A percentile compares a stretch with the other conserved stretches of the same genome.
Conservation (phyloP, 2,113 vertebrate species). For the Indicator indicator region DNA sequence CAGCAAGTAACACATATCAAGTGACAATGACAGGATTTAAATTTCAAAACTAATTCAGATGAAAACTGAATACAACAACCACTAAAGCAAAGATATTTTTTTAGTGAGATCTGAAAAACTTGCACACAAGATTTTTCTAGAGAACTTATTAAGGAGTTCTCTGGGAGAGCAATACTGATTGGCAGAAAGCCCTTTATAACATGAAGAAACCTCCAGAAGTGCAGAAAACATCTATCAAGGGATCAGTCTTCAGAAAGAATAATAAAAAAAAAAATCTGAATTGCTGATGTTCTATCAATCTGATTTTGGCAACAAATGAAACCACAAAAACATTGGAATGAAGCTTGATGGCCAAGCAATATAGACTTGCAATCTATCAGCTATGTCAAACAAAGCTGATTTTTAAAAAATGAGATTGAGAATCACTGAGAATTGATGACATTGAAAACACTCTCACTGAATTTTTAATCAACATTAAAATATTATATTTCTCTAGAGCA, state of each 20-base stretch:
- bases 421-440: not conserved
- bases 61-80: not conserved
- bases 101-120: not conserved
- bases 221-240: not conserved
- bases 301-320: not conserved
- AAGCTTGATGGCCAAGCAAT: not conserved
- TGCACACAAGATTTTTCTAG: not conserved
- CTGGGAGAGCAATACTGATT: not conserved
- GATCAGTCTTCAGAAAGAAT: not conserved
- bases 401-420: not conserved
- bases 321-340: not conserved
- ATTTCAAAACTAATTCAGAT: not conserved
- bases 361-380: not conserved
- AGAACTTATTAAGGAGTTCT: not conserved
- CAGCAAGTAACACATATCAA: not conserved
- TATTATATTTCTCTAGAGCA: not conserved
- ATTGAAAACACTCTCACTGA: not conserved
- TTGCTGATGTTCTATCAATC: not conserved
- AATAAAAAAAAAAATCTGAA: not conserved
- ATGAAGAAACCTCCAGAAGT: not conserved
- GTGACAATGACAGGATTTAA: not conserved
- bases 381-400: not conserved
- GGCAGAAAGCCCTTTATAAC: not conserved
- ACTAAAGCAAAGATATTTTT: not conserved
- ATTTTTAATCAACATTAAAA: not conserved